Base-by-base conservation (phyloP, 2,113 vertebrate species). In the Heterocephalus glaber region DNA sequence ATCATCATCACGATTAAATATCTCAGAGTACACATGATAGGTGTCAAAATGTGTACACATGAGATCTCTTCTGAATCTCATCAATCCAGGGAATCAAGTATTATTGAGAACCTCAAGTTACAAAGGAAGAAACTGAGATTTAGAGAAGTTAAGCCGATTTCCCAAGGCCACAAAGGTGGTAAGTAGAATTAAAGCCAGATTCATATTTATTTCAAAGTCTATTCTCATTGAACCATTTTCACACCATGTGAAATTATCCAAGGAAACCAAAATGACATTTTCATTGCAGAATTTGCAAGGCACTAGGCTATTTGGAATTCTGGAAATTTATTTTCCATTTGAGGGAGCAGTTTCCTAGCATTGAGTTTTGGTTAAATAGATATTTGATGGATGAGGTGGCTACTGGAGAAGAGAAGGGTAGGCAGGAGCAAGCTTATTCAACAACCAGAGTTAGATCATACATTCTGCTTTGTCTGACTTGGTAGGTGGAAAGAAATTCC, bases 291-390 rank as follows among this genome's bases (percentile, higher is more conserved):
- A 72, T 54, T 76, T 92, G 65, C 33, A 96, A 95, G 30, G 47
- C 30, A 87, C 19, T 68, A 56, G 41, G 56, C 54, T 95, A 81
- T 70, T 90, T 92, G 33, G 82, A 97, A 96, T 97, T 96, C 65
- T 85, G 63, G 8, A 85, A 92, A 90, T 92, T 72, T 68, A 89
- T 83, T 94, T 94, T n/a, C 74, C 66, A 68, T 74, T 93, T 79
- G 89, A 95, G 72, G 68, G 61, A 89, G 91, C 33, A 94, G 66
- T 93, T 93, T 95, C 54, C 30, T 81, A 85, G 52, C 13, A 90
- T 83, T 80, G 86, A 92, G 41, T 30, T 41, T 60, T 96, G n/a
- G 58, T 90, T 94, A 70, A 88, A 94, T 74, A 95, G 86, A 66
- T 79, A 56, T 12, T 56, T 94, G 83, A 91, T 94, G 54, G 63